Evolutionary conservation across 2,797 vertebrate genomes (phyloP).

Genomic region (Notoglanidium macrostoma): DNA sequence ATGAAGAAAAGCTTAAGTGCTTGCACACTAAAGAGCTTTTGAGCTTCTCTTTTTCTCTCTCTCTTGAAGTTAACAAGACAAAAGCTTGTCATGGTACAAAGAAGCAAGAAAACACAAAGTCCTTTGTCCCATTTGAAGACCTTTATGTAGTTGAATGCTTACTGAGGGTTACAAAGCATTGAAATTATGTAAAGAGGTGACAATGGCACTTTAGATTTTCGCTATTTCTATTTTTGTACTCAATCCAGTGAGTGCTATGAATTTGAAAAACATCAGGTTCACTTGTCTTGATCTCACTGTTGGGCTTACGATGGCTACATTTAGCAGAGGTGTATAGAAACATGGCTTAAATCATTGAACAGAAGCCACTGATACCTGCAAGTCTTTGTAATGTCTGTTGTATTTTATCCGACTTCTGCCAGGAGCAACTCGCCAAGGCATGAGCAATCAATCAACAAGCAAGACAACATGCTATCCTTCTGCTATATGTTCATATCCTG

Average conservation of each 20-base stretch:
- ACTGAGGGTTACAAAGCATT: neutral
- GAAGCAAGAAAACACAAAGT: neutral
- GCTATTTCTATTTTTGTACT: neutral
- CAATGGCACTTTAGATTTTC: neutral
- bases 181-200: neutral
- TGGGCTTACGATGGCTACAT: neutral
- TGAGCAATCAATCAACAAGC: slow-evolving; percentile 42
- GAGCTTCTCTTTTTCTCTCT: neutral
- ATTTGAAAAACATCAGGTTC: neutral
- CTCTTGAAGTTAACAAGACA: neutral
- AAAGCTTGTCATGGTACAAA: neutral
- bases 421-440: slow-evolving; percentile 29
- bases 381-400: slow-evolving; percentile 12
- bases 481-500: slow-evolving; percentile 28
- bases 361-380: slow-evolving; percentile 3
- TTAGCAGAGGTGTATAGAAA: neutral
- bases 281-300: neutral
- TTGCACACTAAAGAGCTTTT: slow-evolving; percentile 8
- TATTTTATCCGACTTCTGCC: slow-evolving; percentile 34
- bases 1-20: slow-evolving; percentile 27
- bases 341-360: slow-evolving; percentile 1
- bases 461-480: slow-evolving; percentile 38
- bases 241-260: neutral
- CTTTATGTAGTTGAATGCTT: neutral
- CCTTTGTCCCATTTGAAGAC: neutral